Evolutionary conservation across 30 jellyfish, hydroid and myxozoan genomes (phyloP), one percentile per base, ranked within the genome.

Genomic region (Phacellophora camtschatica): DNA sequence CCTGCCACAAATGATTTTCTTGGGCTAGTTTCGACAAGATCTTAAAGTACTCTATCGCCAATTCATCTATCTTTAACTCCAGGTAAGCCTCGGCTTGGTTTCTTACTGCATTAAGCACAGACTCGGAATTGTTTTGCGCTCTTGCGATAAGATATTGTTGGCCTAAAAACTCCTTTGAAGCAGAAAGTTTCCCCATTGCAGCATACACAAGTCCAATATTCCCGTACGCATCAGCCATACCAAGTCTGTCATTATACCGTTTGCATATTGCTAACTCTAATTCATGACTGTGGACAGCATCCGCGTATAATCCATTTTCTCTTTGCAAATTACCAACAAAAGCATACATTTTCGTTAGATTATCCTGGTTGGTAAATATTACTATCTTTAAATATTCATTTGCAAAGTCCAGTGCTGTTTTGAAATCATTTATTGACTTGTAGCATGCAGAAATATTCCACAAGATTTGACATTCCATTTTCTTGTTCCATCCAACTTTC

Each of bases 121-220:
- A 27, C n/a, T 64, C 84, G 23, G 76, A 29, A 64, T 66, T 42
- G 24, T 48, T 37, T 11, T 48, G 77, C 10, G 77, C n/a, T 33
- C 66, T 80, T 32, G 84, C 91, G 3, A 80, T 64, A 34, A 33
- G 28, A 29, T 64, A 33, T 39, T 80, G 83, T 49, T 80, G 91
- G 32, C 33, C 27, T 24, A 80, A 31, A 41, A 28, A 80, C 50
- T 80, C 83, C 5, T 19, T 53, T 45, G 84, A 48, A 5, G 66
- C 35, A 1, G 55, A 23, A 5, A 30, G 48, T n/a, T 65, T 50
- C 22, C 82, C 84, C 68, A 66, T 65, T 11, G 84, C 80, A 13
- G 91, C 76, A 34, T 64, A 66, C 9, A 65, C 84, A 49, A 80
- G 91, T n/a, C 91, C 91, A 0, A 80, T 51, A 54, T 32, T 80